Evolutionary conservation across 2,113 vertebrate genomes (phyloP), one percentile per base, ranked within the genome.

Genomic region (Raphicerus campestris): DNA sequence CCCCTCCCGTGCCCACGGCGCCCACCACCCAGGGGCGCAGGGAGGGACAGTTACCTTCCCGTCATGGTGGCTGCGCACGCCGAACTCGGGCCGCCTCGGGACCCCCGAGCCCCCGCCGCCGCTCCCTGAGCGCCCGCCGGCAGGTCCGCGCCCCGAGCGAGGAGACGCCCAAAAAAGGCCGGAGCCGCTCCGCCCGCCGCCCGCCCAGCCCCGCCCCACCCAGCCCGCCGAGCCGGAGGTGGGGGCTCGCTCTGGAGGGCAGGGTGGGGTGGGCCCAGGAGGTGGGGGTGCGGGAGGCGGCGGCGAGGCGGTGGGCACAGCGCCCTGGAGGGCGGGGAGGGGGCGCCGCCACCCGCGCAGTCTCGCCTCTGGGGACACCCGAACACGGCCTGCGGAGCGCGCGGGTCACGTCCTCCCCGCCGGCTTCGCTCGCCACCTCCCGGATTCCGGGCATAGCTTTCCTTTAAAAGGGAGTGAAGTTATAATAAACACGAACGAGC

Each of bases 361-460:
- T 11, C 24, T 93, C 19, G 6, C 32, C 90, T 35, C 61, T 4
- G 28, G 73, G 89, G 42, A 82, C 82, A 24, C 73, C 26, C 6
- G 30, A 14, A 61, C 19, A 7, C 22, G 24, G 84, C 73, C 56
- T 10, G 83, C 45, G 11, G 81, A 26, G 58, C 75, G 49, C 56
- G 51, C 15, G 77, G 75, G 87, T 81, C 94, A 26, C 32, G 92
- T 89, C 89, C 95, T 89, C 17, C 84, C 78, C 47, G 39, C 89
- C 7, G 82, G 51, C 94, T 91, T 55, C 14, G 5, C 61, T 45
- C 9, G 45, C 97, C 97, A 83, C 93, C 97, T 97, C 98, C 97
- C 73, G 89, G 93, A 98, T 98, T 97, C 98, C 97, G 22, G 32
- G 55, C 96, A 98, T 98, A 98, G 85, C 91, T 98, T 98, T 98